Base-by-base conservation (phyloP, 2,113 vertebrate genomes). In the Progne subis region DNA sequence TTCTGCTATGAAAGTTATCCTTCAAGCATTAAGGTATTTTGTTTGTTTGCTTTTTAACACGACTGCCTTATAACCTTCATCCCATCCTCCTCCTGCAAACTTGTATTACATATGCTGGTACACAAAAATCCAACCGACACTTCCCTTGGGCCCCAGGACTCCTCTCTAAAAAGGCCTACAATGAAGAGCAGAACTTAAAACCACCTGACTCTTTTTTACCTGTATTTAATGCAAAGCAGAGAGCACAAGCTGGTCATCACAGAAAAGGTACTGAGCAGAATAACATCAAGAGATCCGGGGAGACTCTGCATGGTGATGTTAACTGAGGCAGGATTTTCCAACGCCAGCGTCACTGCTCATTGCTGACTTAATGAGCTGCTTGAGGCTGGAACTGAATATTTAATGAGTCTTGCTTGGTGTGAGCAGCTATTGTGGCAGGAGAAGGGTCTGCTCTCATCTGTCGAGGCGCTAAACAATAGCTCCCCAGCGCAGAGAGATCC, bases 221-320 rank as follows among this genome's bases (percentile, higher is more conserved):
- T 99, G 98, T 98, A 99, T 97, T 98, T 98, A 95, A 99, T 93
- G 98, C 98, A 99, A 97, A 99, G 98, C 93, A 99, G 97, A 85
- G 98, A 99, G 97, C 98, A 99, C 93, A 98, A 96, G 95, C 98
- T 98, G 98, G 98, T 98, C 98, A 99, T 99, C 98, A 97, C 92
- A 97, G 97, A 97, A 96, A 97, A 97, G 96, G 97, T 96, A 92
- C 95, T 96, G 95, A 95, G 97, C 95, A 96, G 97, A 92, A 93
- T 93, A 97, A 94, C 97, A 97, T 97, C 93, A 94, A 92, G 97
- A 94, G 97, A 95, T 96, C 97, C 95, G 6, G 85, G 92, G 93
- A 97, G 98, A 95, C 92, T 97, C 97, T 97, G 97, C 98, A 98
- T 98, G 94, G 95, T 94, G 97, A 97, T 94, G 94, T 96, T 96